Base-by-base conservation (phyloP, 1,140 invertebrate species). In the Vanessa tameamea region DNA sequence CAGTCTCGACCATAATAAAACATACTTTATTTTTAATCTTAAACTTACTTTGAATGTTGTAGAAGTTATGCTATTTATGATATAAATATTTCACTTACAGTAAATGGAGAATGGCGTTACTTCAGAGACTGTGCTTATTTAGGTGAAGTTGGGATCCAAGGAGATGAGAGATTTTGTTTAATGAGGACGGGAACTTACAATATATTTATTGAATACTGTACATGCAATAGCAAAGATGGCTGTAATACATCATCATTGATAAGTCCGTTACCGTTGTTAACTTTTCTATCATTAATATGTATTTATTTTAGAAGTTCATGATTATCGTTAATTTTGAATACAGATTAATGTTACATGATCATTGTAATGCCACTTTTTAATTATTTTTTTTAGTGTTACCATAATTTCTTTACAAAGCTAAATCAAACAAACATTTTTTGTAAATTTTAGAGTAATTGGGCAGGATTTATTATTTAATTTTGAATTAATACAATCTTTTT, bases 131-230 rank as follows among this genome's bases (percentile, higher is more conserved):
- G 98, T 93, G 98, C 97, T 2, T 98, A 96, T 82, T 94, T 98
- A 78, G 98, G 98, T 7, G 97, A 98, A 84, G 97, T 97, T 0
- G 98, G 97, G 0, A 97, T 98, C 53, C 95, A 94, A 82, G 97
- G 97, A 1, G 97, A 98, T 86, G 97, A 98, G 91, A 94, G 98
- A 65, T 98, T 97, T 87, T 98, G 98, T 80, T 92, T 98, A 14
- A 97, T 98, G 95, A 94, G 97, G 81, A 97, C 97, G 12, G 97
- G 97, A 55, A 98, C 97, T 3, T 98, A 97, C 87, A 98, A 98
- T 87, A 97, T 98, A 78, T 98, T 98, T 87, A 96, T 97, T 93
- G 98, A 98, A 92, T 97, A 97, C 82, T 99, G 98, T 87, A 98
- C 97, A 1, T 99, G 97, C 83, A 97, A 97, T 79, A 97, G 96